A percentile compares a stretch with the other conserved stretches of the same genome.
Conservation (phyloP, 2,888 invertebrate species). For the Thumatha senex region DNA sequence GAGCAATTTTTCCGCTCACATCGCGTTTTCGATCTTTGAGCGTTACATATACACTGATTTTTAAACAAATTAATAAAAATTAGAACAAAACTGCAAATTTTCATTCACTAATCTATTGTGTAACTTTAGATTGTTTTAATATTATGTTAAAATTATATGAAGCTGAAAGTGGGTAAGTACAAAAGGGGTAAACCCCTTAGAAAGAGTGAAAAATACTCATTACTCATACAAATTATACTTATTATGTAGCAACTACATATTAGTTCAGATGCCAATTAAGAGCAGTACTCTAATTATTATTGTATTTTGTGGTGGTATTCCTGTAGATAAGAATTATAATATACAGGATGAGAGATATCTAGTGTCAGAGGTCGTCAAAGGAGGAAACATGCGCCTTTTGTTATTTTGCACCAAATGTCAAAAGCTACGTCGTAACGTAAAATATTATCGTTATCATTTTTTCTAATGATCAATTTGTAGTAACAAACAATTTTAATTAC, state of each 20-base stretch:
- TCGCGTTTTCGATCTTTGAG: too few species aligned
- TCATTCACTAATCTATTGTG: too few species aligned
- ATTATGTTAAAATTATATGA: too few species aligned
- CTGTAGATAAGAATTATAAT: constrained; percentile 41
- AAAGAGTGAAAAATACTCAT: too few species aligned
- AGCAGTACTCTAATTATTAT: constrained; percentile 22
- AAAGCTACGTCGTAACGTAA: constrained; percentile 37
- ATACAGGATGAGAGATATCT: constrained; percentile 67
- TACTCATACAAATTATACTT: not conserved
- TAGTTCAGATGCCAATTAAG: constrained; percentile 23
- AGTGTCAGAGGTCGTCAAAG: constrained; percentile 68
- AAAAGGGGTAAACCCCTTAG: too few species aligned
- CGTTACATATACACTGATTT: too few species aligned
- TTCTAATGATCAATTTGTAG: constrained; percentile 60
- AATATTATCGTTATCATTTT: constrained; percentile 54
- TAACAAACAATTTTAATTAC: constrained; percentile 71
- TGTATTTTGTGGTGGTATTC: constrained; percentile 35
- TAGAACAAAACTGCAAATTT: too few species aligned
- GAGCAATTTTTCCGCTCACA: too few species aligned
- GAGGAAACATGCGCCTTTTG: constrained; percentile 58
- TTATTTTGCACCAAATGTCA: constrained; percentile 28
- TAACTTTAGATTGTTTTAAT: too few species aligned
- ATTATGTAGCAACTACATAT: not conserved
- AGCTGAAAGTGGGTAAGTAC: too few species aligned
- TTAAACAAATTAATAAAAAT: too few species aligned